phyloP scores from a whole-genome alignment of 1,140 invertebrate genomes.

The Teleopsis dalmanni region DNA sequence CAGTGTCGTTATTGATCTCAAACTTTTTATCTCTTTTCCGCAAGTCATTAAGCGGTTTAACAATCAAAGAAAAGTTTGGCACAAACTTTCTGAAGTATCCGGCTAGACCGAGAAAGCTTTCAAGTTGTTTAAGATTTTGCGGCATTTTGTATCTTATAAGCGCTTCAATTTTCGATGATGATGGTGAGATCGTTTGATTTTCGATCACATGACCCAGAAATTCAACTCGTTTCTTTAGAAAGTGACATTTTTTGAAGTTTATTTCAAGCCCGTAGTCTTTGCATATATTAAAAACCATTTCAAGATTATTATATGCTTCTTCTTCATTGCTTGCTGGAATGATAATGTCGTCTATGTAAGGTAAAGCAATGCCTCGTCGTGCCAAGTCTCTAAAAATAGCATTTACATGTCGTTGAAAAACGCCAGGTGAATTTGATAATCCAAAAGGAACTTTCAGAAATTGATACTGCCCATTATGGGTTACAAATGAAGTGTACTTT shows the following conservation, averaged over 20 bases:
- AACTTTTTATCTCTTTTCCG: conserved; percentile 10
- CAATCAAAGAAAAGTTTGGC: conserved; percentile 21
- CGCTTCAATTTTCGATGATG: conserved; percentile 21
- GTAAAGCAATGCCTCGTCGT: not conserved
- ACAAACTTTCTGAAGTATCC: conserved; percentile 37
- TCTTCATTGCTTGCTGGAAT: not conserved
- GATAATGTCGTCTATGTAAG: conserved; percentile 1
- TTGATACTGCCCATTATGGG: conserved; percentile 3
- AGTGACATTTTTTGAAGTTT: conserved; percentile 1
- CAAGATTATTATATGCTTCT: not conserved
- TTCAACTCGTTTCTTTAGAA: not conserved
- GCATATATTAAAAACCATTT: not conserved
- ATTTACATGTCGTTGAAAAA: conserved; percentile 4
- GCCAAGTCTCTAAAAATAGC: not conserved
- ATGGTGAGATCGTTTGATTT: not conserved
- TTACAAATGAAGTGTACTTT: conserved; percentile 10
- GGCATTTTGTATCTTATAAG: conserved; percentile 11
- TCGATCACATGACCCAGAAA: conserved; percentile 3
- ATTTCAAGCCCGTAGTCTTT: not conserved
- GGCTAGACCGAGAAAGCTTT: conserved; percentile 9
- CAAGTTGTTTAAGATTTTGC: not conserved
- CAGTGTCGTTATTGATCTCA: not conserved
- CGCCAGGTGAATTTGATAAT: not conserved
- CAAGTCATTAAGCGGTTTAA: conserved; percentile 21
- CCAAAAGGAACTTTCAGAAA: conserved; percentile 4